phyloP scores from a whole-genome alignment of 1,140 invertebrate species.

The Drosophila malerkotliana region DNA sequence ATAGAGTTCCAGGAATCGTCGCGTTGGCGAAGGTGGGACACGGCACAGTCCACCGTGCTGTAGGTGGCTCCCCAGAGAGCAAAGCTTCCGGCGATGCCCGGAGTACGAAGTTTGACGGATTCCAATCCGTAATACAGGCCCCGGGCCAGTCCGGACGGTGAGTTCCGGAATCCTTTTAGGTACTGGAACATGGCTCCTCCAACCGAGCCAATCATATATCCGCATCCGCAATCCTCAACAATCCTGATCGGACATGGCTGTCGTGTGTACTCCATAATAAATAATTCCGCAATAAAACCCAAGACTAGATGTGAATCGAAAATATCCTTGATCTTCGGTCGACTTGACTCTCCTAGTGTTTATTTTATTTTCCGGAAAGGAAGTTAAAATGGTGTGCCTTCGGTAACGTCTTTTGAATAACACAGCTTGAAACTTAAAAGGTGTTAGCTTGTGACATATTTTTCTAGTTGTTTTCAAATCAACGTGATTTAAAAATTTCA shows the following conservation, averaged over 20 bases:
- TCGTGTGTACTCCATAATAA: constrained; percentile 63
- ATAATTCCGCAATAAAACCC: neutral
- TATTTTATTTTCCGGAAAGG: neutral
- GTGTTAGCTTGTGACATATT: neutral
- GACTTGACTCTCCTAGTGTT: neutral
- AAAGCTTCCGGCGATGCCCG: constrained; percentile 63
- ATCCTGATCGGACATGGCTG: constrained; percentile 69
- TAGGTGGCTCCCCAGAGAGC: constrained; percentile 69
- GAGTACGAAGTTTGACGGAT: constrained; percentile 58
- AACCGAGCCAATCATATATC: constrained; percentile 64
- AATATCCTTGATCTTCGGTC: neutral
- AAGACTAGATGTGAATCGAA: neutral
- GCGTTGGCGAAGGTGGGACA: constrained; percentile 52
- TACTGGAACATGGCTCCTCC: constrained; percentile 62
- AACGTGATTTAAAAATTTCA: neutral
- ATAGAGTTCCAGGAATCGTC: constrained; percentile 70
- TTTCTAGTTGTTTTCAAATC: neutral
- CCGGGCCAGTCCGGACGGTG: constrained; percentile 48
- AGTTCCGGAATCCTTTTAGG: constrained; percentile 60
- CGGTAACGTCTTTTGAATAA: neutral
- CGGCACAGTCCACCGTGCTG: constrained; percentile 60
- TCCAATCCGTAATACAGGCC: constrained; percentile 58
- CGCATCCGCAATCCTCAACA: constrained; percentile 70
- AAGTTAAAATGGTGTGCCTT: neutral
- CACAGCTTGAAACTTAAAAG: neutral